These are phyloP conservation scores for Istiophorus platypterus DNA, from an alignment of 2,113 vertebrate genomes.

Conservation along the genomic window DNA sequence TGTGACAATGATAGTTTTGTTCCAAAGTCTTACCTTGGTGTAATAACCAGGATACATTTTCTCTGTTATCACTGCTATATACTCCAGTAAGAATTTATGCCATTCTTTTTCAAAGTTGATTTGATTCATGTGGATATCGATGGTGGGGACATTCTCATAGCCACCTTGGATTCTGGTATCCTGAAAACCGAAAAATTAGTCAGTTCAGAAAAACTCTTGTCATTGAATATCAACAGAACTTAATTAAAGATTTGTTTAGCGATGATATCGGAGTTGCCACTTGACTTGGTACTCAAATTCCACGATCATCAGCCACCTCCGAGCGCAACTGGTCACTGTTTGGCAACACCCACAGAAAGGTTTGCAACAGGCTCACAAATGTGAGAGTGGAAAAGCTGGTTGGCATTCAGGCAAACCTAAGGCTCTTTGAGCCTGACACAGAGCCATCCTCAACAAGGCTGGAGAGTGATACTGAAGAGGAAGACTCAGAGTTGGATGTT, in stretches of 20 bases:
- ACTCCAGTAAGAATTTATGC: slow-evolving; percentile 95
- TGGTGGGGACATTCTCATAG: slow-evolving; percentile 98
- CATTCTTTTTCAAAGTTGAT: slow-evolving; percentile 92
- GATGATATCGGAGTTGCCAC: background rate
- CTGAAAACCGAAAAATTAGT: slow-evolving; percentile 71
- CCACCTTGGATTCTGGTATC: slow-evolving; percentile 95
- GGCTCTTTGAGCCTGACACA: too few relatives aligned
- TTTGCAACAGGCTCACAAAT: too few relatives aligned
- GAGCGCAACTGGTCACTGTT: too few relatives aligned
- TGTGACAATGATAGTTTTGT: background rate
- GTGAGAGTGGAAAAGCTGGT: too few relatives aligned
- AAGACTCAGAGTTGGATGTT: too few relatives aligned
- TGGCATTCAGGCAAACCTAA: too few relatives aligned
- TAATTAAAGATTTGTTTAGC: background rate
- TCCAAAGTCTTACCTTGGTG: slow-evolving; percentile 87
- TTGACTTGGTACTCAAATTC: background rate
- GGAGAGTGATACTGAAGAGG: too few relatives aligned
- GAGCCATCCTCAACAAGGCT: too few relatives aligned
- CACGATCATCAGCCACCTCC: too few relatives aligned
- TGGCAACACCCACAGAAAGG: background rate
- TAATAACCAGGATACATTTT: slow-evolving; percentile 97
- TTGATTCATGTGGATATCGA: slow-evolving; percentile 99
- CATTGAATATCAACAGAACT: background rate
- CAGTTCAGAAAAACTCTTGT: background rate
- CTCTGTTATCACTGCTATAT: slow-evolving; percentile 93